These are phyloP conservation scores for Zaprionus nigranus DNA, from an alignment of 1,140 invertebrate genomes.

Conservation along the genomic window DNA sequence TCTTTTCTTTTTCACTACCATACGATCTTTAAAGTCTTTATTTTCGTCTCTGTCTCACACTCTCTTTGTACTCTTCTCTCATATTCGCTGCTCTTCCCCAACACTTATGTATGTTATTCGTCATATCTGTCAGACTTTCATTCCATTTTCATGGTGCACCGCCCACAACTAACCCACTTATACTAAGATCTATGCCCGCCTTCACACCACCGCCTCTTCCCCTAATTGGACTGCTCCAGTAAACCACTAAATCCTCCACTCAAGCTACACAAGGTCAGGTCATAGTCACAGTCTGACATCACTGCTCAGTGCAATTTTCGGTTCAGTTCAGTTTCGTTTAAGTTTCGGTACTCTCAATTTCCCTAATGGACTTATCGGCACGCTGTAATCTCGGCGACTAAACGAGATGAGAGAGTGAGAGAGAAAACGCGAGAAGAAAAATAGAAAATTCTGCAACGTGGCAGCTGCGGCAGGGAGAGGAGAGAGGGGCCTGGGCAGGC, in stretches of 20 bases:
- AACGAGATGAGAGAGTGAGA: constrained; percentile 23
- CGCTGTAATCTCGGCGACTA: constrained; percentile 64
- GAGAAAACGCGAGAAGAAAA: neutral
- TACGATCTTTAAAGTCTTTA: too few relatives aligned
- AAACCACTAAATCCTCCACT: constrained; percentile 1
- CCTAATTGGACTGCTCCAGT: constrained; percentile 3
- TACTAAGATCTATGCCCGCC: neutral
- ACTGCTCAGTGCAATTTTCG: neutral
- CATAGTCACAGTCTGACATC: constrained; percentile 11
- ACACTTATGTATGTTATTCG: neutral
- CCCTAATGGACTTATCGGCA: constrained; percentile 68
- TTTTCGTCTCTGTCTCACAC: neutral
- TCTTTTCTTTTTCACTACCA: neutral
- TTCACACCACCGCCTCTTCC: neutral
- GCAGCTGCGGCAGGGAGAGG: constrained; percentile 45
- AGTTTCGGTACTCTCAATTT: constrained; percentile 10
- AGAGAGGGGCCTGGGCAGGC: constrained; percentile 2
- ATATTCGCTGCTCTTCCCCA: neutral
- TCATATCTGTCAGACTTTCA: neutral
- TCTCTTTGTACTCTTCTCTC: neutral
- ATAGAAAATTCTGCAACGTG: constrained; percentile 18
- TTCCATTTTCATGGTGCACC: neutral
- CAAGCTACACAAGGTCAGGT: constrained; percentile 2
- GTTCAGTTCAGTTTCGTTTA: neutral
- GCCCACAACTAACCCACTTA: constrained; percentile 5